Evolutionary conservation across 1,140 invertebrate genomes (phyloP), one percentile per base, ranked within the genome.

Genomic region (Pectinophora gossypiella): DNA sequence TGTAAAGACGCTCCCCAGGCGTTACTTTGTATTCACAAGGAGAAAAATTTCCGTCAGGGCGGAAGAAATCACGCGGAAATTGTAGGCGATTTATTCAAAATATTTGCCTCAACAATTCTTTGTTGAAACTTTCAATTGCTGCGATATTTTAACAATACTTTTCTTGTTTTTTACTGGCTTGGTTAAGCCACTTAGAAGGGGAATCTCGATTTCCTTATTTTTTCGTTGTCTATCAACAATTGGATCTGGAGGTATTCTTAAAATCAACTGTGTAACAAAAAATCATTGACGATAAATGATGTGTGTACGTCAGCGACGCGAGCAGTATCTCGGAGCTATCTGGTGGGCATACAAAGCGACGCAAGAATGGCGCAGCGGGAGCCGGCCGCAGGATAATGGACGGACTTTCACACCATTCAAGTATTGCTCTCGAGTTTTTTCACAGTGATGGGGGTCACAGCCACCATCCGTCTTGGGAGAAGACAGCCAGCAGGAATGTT

Each of bases 391-490:
- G 63, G 48, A 75, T 73, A 74, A 77, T 76, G 60, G 66, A 55
- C 61, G 65, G 57, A 66, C 70, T 59, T 80, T 83, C 75, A 76
- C 76, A 82, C 76, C 73, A 74, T 78, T 78, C 75, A 74, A 55
- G 61, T 51, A 68, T 66, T 59, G 67, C 51, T 71, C 59, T 61
- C 44, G 52, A 54, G 65, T 70, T 77, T 72, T 78, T 68, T 73
- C 63, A 48, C 54, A 36, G 61, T 66, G 72, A 68, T 65, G 59
- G 54, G 68, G 69, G 72, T 79, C 76, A 72, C 56, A 57, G 35
- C 57, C 54, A 69, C 64, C 70, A 72, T 73, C 64, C 65, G 68
- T 73, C 73, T 71, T 55, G 42, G 18, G 40, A 46, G 48, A 48
- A 63, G 62, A 63, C 63, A 64, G 59, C 69, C 62, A 59, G 51